Evolutionary conservation across 2,113 vertebrate genomes (phyloP), one percentile per base, ranked within the genome.

Genomic region (Heterocephalus glaber): DNA sequence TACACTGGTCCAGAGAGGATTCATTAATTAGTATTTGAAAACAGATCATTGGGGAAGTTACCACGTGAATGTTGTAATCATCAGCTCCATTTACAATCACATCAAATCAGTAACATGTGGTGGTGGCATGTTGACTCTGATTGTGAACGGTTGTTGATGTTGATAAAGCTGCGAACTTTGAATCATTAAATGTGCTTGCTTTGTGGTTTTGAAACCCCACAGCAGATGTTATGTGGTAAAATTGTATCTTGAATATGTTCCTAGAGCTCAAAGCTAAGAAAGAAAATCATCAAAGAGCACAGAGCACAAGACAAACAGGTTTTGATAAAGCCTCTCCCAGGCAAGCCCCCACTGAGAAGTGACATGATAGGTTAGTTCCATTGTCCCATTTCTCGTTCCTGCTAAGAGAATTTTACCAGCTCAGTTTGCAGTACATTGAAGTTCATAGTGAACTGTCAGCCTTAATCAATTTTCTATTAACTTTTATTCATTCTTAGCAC

Each of bases 161-260:
- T 97, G 97, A 98, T 97, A 96, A 98, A 96, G 95, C 97, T 97
- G 97, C 96, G 97, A 96, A 97, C 95, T 97, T 96, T 96, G 96
- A 97, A 96, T 97, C 93, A 93, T 96, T 96, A 97, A 97, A 97
- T 16, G 84, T 93, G 95, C 95, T 95, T 95, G 95, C 96, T 96
- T 89, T 97, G 97, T 97, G 97, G 97, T 97, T 98, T 97, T 79
- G 56, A 97, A 97, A 92, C 95, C 86, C 95, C 95, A 83, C 1
- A 94, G 96, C 97, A 98, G 97, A 98, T 97, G 97, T 97, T 97
- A 95, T 86, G 56, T 35, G 38, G 90, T 95, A 86, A 97, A 97
- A 82, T 92, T 94, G 79, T 95, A 96, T 97, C 95, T 96, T 90
- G 81, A 97, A 49, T 93, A 63, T 41, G 66, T 92, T 95, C 90